phyloP scores from a whole-genome alignment of 2,797 vertebrate genomes.

The Kryptolebias ocellatus region DNA sequence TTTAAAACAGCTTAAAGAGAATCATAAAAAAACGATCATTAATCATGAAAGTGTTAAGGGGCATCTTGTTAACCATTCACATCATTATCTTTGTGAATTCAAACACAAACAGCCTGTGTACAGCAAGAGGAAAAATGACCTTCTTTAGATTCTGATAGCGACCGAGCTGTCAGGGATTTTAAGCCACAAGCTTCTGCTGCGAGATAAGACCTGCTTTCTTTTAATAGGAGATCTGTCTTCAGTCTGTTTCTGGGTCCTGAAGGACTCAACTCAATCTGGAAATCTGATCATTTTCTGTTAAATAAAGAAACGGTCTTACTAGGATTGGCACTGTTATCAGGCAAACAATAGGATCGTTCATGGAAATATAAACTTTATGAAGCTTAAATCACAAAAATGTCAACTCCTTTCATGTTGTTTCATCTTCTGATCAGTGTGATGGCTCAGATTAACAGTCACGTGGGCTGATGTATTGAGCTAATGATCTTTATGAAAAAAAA shows the following conservation, averaged over 20 bases:
- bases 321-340: background rate
- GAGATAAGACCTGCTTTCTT: conserved; percentile 14
- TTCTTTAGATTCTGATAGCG: background rate
- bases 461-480: background rate
- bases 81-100: too few species aligned
- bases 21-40: too few species aligned
- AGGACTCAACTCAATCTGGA: conserved; percentile 7
- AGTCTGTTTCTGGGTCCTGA: background rate
- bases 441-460: background rate
- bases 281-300: background rate
- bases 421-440: background rate
- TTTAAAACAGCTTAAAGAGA: too few species aligned
- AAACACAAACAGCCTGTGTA: too few species aligned
- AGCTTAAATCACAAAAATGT: background rate
- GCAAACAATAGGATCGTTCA: background rate
- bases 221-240: conserved; percentile 1
- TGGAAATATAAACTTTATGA: background rate
- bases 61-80: too few species aligned
- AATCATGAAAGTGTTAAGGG: too few species aligned
- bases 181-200: background rate
- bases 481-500: background rate
- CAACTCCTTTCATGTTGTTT: background rate
- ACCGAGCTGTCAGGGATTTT: conserved; percentile 3
- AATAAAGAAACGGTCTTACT: background rate
- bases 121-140: too few species aligned